Percentiles rank a stretch among this genome's conserved stretches.
Conservation (phyloP, 2,113 vertebrate species). For the Tychaedon coryphoeus region DNA sequence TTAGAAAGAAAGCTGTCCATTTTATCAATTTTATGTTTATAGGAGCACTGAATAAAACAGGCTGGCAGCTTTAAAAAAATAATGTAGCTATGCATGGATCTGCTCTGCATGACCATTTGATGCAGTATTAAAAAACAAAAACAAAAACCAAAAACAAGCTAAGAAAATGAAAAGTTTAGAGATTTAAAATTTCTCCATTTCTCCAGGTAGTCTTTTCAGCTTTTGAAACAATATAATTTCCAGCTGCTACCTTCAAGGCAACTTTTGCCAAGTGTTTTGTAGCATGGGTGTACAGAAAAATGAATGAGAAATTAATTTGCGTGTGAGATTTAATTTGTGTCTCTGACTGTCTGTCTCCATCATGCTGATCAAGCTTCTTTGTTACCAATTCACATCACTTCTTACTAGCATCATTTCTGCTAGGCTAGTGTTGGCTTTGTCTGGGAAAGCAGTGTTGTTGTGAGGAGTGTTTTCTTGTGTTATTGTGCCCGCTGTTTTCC, state of each 20-base stretch:
- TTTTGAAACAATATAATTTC: slow-evolving; percentile 43
- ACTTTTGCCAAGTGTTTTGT: background rate
- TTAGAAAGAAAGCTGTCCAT: slow-evolving; percentile 41
- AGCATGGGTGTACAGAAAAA: background rate
- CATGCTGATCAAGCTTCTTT: background rate
- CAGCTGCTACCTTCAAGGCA: background rate
- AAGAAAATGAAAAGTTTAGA: slow-evolving; percentile 6
- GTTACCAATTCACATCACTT: slow-evolving; percentile 16
- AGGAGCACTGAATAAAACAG: background rate
- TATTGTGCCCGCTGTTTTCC: background rate
- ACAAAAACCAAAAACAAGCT: background rate
- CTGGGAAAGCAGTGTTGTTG: background rate
- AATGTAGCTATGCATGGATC: background rate
- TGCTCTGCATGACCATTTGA: slow-evolving; percentile 19
- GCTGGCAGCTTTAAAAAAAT: slow-evolving; percentile 33
- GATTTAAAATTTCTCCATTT: slow-evolving; percentile 40
- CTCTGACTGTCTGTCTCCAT: slow-evolving; percentile 2
- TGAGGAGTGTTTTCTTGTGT: background rate
- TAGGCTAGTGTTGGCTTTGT: background rate
- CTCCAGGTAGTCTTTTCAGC: slow-evolving; percentile 52
- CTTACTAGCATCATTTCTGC: background rate
- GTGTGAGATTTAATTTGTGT: slow-evolving; percentile 8
- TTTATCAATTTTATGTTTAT: slow-evolving; percentile 19
- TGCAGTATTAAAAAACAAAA: background rate
- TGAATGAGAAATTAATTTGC: slow-evolving; percentile 12